These are phyloP conservation scores for Phoxinus dragarum DNA, from an alignment of 2,797 vertebrate genomes.

Conservation along the genomic window DNA sequence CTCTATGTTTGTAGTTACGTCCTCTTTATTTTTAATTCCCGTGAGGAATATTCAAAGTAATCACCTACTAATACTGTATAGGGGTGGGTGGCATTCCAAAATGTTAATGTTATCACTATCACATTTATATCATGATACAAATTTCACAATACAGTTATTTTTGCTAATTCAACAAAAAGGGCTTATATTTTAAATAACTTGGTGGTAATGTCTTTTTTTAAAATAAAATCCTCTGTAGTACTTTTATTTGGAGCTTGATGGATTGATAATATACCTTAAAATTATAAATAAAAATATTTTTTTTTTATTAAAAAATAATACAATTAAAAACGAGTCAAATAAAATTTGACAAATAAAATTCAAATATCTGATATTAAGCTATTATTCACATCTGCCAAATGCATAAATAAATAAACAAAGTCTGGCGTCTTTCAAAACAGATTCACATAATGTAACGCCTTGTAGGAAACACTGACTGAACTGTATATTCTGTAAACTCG, in stretches of 20 bases:
- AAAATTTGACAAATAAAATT: neutral
- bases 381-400: neutral
- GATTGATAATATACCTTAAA: neutral
- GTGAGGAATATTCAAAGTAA: neutral
- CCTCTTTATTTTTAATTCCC: neutral
- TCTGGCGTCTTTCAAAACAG: neutral
- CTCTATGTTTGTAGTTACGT: no score
- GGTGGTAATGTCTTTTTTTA: neutral
- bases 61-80: neutral
- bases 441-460: neutral
- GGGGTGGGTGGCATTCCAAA: neutral
- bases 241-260: neutral
- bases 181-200: neutral
- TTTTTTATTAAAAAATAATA: neutral
- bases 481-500: neutral
- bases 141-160: conserved; percentile 1
- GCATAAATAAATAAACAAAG: neutral
- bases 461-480: neutral
- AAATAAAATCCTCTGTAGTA: neutral
- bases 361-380: neutral
- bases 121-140: neutral
- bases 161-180: neutral
- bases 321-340: neutral
- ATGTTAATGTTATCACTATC: neutral
- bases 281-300: neutral